These are phyloP conservation scores for Bombus fervidus DNA, from an alignment of 1,140 invertebrate species.

Conservation along the genomic window DNA sequence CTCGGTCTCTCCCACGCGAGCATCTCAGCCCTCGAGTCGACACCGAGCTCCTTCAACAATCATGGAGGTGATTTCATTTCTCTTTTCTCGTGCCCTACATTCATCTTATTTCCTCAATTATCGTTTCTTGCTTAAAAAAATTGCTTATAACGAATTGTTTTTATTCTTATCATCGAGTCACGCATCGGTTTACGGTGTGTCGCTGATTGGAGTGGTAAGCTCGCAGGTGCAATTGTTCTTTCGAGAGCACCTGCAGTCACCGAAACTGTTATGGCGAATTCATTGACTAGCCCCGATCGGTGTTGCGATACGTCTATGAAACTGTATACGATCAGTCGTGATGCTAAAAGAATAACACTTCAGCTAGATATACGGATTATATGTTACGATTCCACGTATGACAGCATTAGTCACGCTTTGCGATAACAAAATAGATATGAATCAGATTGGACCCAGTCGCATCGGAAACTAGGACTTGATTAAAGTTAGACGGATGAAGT, in stretches of 20 bases:
- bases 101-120: not conserved
- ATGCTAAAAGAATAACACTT: not conserved
- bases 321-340: not conserved
- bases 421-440: conserved; percentile 56
- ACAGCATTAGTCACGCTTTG: conserved; percentile 53
- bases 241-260: conserved; percentile 65
- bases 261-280: conserved; percentile 67
- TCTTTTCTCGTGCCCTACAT: conserved; percentile 59
- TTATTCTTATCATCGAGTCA: not conserved
- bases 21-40: conserved; percentile 69
- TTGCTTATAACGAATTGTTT: not conserved
- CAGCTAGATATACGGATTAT: not conserved
- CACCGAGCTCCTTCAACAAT: conserved; percentile 79
- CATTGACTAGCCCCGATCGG: conserved; percentile 42
- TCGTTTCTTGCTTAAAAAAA: not conserved
- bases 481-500: conserved; percentile 42
- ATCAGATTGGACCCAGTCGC: conserved; percentile 30
- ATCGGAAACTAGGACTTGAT: not conserved
- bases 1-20: conserved; percentile 76
- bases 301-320: conserved; percentile 13
- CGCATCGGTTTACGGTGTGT: not conserved
- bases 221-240: conserved; percentile 54
- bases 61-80: conserved; percentile 79
- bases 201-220: not conserved
- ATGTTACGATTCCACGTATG: conserved; percentile 14